Evolutionary conservation across 2,797 vertebrate genomes (phyloP), one percentile per base, ranked within the genome.

Genomic region (Meriones psammophilus): DNA sequence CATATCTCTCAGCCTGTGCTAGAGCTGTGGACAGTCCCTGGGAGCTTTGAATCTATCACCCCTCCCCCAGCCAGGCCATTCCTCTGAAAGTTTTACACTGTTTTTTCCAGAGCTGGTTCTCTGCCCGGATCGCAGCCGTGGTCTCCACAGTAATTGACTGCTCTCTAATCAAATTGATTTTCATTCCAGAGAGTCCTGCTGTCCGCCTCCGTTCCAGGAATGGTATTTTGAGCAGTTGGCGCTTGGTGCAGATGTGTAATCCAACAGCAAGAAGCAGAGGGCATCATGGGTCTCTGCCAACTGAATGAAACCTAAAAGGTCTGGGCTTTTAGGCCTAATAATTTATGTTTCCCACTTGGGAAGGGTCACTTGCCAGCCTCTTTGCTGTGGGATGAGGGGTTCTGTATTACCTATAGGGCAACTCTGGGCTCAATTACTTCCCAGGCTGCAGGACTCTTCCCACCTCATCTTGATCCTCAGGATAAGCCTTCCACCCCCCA

Each of bases 151-250:
- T 92, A 97, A 97, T 92, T 97, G 96, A 97, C 97, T 94, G 97
- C 97, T 96, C 97, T 92, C 97, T 98, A 97, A 98, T 98, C 98
- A 96, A 94, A 98, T 97, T 91, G 98, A 98, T 98, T 98, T 98
- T 97, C 97, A 94, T 97, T 95, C 96, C 97, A 42, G 90, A 36
- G 97, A 97, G 97, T 95, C 95, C 97, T 93, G 96, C 91, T 92
- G 79, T 97, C 98, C 89, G 0, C 98, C 98, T 97, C 96, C 73
- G 28, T 98, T 98, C 98, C 98, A 97, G 98, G 98, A 98, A 98
- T 88, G 95, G 97, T 97, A 96, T 98, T 98, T 97, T 92, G 94
- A 97, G 97, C 95, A 17, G 73, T 71, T n/a, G 39, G 80, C 5
- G 39, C 71, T 60, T 2, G 0, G 80, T 71, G 17, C 64, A 36